phyloP scores from a whole-genome alignment of 92 coral and sea anemone species.

The Pocillopora grandis region DNA sequence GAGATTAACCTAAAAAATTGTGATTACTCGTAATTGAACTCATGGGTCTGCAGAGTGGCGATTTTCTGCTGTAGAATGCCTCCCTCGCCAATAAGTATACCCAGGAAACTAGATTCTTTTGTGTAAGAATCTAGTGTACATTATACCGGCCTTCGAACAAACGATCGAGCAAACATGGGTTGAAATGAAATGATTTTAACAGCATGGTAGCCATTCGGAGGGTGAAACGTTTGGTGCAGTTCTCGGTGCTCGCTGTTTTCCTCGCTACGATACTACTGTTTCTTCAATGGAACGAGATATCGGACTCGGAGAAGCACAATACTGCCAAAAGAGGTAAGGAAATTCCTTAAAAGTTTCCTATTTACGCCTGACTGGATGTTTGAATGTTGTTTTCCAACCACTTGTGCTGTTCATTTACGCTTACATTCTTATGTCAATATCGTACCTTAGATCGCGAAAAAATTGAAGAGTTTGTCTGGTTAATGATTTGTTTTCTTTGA shows the following conservation, averaged over 20 bases:
- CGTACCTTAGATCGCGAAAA: no score
- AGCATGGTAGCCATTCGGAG: constrained; percentile 72
- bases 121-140: not conserved
- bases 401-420: not conserved
- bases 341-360: not conserved
- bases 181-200: constrained; percentile 28
- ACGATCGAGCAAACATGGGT: constrained; percentile 17
- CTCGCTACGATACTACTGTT: constrained; percentile 48
- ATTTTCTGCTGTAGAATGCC: not conserved
- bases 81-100: not conserved
- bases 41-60: not conserved
- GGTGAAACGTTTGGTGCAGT: constrained; percentile 63
- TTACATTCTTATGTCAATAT: not conserved
- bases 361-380: constrained; percentile 14
- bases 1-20: not conserved
- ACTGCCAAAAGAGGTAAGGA: constrained; percentile 44
- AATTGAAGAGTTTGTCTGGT: not conserved
- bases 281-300: constrained; percentile 58
- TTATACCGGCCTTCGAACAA: not conserved
- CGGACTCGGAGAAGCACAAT: constrained; percentile 36
- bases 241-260: constrained; percentile 55
- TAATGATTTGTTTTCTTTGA: not conserved
- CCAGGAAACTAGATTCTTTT: not conserved
- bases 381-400: not conserved
- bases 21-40: not conserved